Conservation (phyloP, 2,797 vertebrate genomes). For the Pseudocheirus occidentalis region DNA sequence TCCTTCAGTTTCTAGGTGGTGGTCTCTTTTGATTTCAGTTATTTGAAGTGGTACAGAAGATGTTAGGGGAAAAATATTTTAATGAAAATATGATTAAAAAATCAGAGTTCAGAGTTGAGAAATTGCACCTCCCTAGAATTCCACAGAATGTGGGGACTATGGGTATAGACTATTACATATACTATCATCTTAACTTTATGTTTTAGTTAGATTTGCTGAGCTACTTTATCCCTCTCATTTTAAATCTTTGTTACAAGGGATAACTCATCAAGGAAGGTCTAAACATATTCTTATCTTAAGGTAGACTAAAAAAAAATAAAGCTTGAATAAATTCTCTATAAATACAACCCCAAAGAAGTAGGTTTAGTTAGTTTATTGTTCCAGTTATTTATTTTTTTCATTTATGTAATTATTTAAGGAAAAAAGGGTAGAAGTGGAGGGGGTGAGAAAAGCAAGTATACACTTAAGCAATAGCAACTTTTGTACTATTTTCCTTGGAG, state of each 20-base stretch:
- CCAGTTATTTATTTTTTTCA: not conserved
- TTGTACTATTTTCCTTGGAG: not conserved
- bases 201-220: not conserved
- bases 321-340: conserved; percentile 3
- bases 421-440: not conserved
- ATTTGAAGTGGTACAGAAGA: not conserved
- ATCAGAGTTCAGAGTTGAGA: not conserved
- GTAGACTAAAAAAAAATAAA: not conserved
- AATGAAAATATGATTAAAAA: conserved; percentile 13
- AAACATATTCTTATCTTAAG: not conserved
- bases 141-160: not conserved
- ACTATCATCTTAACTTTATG: not conserved
- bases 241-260: not conserved
- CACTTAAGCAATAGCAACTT: not conserved
- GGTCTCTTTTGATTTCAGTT: conserved; percentile 22
- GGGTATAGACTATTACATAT: not conserved
- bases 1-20: conserved; percentile 11
- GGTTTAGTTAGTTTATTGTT: not conserved
- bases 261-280: not conserved
- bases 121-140: not conserved
- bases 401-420: not conserved
- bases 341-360: conserved; percentile 9
- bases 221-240: not conserved
- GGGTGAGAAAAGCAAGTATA: not conserved
- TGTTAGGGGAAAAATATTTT: not conserved